Percentiles rank a stretch among this genome's conserved stretches.
phyloP scores from a whole-genome alignment of 2,113 vertebrate species.

The Oenanthe melanoleuca region DNA sequence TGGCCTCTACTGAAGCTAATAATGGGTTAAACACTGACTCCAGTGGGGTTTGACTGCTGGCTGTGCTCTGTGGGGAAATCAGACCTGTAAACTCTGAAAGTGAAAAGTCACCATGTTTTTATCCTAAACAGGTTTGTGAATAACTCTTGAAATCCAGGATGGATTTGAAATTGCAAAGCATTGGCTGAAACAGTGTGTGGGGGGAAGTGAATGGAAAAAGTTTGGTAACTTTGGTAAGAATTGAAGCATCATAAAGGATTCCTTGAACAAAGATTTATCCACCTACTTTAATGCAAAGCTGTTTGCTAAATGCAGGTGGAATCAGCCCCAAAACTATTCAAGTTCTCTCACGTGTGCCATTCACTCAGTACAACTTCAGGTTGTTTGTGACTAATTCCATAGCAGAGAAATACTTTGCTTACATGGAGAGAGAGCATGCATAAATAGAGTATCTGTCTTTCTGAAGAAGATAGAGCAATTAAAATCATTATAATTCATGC shows the following conservation, averaged over 20 bases:
- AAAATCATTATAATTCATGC: not conserved
- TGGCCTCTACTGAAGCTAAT: not conserved
- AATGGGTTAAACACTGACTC: not conserved
- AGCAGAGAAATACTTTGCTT: not conserved
- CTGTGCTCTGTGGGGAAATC: not conserved
- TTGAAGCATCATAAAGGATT: not conserved
- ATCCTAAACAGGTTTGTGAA: not conserved
- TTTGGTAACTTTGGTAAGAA: not conserved
- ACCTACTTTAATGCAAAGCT: not conserved
- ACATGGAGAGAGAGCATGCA: not conserved
- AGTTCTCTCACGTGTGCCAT: not conserved
- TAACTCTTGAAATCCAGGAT: not conserved
- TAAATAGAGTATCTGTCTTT: not conserved
- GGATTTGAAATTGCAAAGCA: not conserved
- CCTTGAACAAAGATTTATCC: not conserved
- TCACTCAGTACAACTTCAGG: not conserved
- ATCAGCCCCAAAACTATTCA: not conserved
- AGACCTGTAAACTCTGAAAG: not conserved
- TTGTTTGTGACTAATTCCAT: not conserved
- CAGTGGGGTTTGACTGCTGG: not conserved
- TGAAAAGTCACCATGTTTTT: not conserved
- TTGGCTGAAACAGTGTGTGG: accelerated
- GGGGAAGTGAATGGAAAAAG: not conserved
- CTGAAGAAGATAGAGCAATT: not conserved
- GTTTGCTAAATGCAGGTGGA: not conserved